These are phyloP conservation scores for Acrobasis repandana DNA, from an alignment of 2,888 invertebrate species.

Conservation along the genomic window DNA sequence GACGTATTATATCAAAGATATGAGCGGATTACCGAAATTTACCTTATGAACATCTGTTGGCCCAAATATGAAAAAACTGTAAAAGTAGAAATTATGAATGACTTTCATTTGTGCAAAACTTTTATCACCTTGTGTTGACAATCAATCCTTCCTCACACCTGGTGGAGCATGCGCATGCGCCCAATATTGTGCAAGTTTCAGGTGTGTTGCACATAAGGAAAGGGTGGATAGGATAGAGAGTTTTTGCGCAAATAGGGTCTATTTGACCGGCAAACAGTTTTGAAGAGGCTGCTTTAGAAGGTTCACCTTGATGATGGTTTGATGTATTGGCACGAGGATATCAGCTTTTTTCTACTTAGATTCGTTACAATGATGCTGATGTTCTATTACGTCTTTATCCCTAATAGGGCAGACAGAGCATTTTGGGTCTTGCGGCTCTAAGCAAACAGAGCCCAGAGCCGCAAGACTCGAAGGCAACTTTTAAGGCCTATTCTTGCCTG, in stretches of 20 bases:
- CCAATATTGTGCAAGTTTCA: constrained; percentile 44
- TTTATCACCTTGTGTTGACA: constrained; percentile 5
- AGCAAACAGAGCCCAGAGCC: too few species aligned
- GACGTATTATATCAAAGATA: too few species aligned
- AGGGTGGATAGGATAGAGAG: constrained; percentile 55
- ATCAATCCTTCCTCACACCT: constrained; percentile 41
- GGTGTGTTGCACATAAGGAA: constrained; percentile 61
- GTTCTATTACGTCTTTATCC: too few species aligned
- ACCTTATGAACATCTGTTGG: background rate
- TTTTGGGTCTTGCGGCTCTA: too few species aligned
- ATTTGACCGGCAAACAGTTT: constrained; percentile 48
- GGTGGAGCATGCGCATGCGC: constrained; percentile 45
- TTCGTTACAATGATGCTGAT: too few species aligned
- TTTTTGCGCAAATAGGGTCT: constrained; percentile 50
- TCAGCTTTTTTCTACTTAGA: background rate
- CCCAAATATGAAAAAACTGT: background rate
- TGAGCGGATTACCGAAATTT: background rate
- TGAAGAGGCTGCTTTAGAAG: constrained; percentile 28
- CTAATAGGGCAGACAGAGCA: too few species aligned
- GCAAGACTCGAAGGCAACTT: too few species aligned
- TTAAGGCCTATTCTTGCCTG: too few species aligned
- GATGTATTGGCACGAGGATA: constrained; percentile 38
- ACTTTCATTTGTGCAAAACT: background rate
- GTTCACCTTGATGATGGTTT: constrained; percentile 50
- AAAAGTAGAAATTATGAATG: constrained; percentile 14